Base-by-base conservation (phyloP, 2,113 vertebrate genomes). In the Gobio gobio region DNA sequence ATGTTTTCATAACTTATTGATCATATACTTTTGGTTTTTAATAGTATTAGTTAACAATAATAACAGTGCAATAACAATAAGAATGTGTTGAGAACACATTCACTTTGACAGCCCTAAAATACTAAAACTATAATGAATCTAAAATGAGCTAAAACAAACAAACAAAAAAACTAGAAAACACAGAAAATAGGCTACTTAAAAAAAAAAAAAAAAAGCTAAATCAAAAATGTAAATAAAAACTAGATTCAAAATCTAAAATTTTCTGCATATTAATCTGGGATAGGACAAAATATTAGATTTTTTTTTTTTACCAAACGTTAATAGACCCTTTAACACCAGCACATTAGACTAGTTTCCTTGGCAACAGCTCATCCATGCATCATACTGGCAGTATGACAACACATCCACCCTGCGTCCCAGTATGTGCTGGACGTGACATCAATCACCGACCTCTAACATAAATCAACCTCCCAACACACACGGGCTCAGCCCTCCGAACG, bases 281-380 rank as follows among this genome's bases (percentile, higher is more conserved):
- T 5, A 40, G 66, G 36, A 12, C 66, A 22, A 43, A 2, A 22
- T 70, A 70, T 70, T 70, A 1, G 36, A 13, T 40, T 3, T 10
- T 22, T 70, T 74, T 68, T 40, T 70, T 26, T 1, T 56, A 49
- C 54, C 61, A 47, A 83, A 56, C 10, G 20, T n/a, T 61, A 83
- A 66, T 51, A 63, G 63, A 29, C 36, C 74, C 59, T 45, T 70
- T 43, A 54, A 26, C 64, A n/a, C 47, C 63, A 45, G 8, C 14
- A 12, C 80, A 72, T 64, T 82, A 81, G 59, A n/a, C 78, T 26
- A 75, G 86, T 86, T 87, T 82, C 86, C 84, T 24, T 82, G 72
- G 84, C 64, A 87, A 86, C 86, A 24, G 77, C 72, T 83, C 81
- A 84, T 87, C 77, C 79, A 47, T 81, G 78, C 78, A 83, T 89